These are phyloP conservation scores for Xenopus petersii DNA, from an alignment of 2,797 vertebrate species.

Conservation along the genomic window DNA sequence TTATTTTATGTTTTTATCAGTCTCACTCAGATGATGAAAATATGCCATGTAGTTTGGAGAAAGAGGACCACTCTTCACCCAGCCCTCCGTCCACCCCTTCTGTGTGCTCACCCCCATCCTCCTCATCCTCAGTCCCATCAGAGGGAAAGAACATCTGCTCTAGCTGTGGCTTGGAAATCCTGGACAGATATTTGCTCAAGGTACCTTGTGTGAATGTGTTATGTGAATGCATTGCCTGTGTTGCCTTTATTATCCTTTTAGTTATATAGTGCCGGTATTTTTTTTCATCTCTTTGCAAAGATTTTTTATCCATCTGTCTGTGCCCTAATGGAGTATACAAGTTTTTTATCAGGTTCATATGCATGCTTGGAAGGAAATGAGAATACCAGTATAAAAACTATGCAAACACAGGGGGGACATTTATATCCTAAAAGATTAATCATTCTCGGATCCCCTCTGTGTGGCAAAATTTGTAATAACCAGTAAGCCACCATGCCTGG, in stretches of 20 bases:
- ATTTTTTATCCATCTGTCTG: too few species aligned
- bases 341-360: too few species aligned
- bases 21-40: constrained; percentile 90
- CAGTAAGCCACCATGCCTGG: too few species aligned
- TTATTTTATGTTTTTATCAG: constrained; percentile 56
- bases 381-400: too few species aligned
- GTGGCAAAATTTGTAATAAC: too few species aligned
- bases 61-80: constrained; percentile 83
- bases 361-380: too few species aligned
- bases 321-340: too few species aligned
- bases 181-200: constrained; percentile 90
- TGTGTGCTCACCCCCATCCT: constrained; percentile 85
- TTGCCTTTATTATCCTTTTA: neutral
- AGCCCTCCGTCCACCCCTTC: constrained; percentile 89
- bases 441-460: too few species aligned
- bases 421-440: too few species aligned
- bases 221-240: neutral
- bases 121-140: constrained; percentile 80
- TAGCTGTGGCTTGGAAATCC: constrained; percentile 91
- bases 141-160: constrained; percentile 90
- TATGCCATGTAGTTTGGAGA: constrained; percentile 82
- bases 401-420: too few species aligned
- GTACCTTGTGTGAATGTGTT: constrained; percentile 58
- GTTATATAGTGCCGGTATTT: too few species aligned
- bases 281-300: too few species aligned